Percentiles rank a stretch among this genome's conserved stretches.
Conservation (phyloP, 2,888 invertebrate species). For the Chaitophorus viminalis region DNA sequence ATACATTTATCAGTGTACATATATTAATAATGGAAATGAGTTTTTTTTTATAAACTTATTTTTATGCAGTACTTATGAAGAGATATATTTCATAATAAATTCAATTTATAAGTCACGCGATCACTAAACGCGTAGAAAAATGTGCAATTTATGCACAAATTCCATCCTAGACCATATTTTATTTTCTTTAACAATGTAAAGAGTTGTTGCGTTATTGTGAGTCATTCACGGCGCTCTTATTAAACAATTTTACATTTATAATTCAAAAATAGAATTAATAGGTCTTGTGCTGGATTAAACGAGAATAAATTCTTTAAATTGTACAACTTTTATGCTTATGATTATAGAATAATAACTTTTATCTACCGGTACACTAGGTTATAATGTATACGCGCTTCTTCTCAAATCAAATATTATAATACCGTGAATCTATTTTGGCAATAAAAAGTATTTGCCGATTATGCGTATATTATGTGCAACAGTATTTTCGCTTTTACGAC, state of each 20-base stretch:
- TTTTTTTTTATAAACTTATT: not conserved
- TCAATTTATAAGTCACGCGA: slow-evolving; percentile 26
- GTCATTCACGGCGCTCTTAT: not conserved
- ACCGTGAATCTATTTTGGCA: no score
- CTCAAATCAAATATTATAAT: no score
- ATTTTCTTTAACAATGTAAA: not conserved
- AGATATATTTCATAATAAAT: slow-evolving; percentile 6
- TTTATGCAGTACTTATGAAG: not conserved
- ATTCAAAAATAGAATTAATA: not conserved
- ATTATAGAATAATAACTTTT: no score
- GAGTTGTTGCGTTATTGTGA: not conserved
- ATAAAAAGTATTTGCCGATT: no score
- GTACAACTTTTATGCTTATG: no score
- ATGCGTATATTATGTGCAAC: no score
- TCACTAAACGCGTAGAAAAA: not conserved
- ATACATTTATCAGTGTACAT: slow-evolving; percentile 8
- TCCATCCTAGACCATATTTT: not conserved
- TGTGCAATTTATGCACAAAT: slow-evolving; percentile 24
- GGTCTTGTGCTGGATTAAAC: no score
- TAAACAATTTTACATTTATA: not conserved
- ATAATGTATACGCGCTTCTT: no score
- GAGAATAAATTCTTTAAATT: no score
- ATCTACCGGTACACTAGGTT: no score
- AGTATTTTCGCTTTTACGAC: no score
- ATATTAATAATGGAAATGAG: slow-evolving; percentile 35